These are phyloP conservation scores for Macquaria ambigua DNA, from an alignment of 2,113 vertebrate genomes.

Conservation along the genomic window DNA sequence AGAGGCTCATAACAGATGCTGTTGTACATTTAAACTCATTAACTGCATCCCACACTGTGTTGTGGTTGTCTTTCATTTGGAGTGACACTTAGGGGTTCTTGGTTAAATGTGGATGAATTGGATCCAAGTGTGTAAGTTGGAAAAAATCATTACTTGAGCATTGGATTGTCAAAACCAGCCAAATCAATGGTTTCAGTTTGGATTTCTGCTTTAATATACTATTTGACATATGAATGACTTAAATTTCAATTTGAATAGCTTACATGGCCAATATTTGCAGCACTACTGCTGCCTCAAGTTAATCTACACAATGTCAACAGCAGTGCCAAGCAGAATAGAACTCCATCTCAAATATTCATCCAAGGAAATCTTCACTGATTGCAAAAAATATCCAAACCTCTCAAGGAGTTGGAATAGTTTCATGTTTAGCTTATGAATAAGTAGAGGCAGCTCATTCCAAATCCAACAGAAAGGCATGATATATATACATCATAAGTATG, in stretches of 20 bases:
- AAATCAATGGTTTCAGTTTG: slow-evolving; percentile 39
- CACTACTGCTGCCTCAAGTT: slow-evolving; percentile 17
- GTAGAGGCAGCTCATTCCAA: slow-evolving; percentile 53
- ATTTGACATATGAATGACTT: slow-evolving; percentile 41
- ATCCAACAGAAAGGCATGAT: slow-evolving; percentile 50
- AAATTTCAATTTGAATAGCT: slow-evolving; percentile 44
- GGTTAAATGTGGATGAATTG: slow-evolving; percentile 44
- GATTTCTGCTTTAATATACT: slow-evolving; percentile 25
- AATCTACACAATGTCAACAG: slow-evolving; percentile 39
- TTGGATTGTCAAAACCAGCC: slow-evolving; percentile 14
- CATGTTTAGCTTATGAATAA: slow-evolving; percentile 62
- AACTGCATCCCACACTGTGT: slow-evolving; percentile 51
- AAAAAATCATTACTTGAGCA: slow-evolving; percentile 8
- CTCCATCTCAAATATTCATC: slow-evolving; percentile 41
- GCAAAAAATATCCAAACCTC: slow-evolving; percentile 38
- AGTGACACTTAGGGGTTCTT: slow-evolving; percentile 39
- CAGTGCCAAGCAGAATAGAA: slow-evolving; percentile 34
- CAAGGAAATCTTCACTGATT: slow-evolving; percentile 63
- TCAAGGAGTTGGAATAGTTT: slow-evolving; percentile 53
- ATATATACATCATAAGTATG: slow-evolving; percentile 59
- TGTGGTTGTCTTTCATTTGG: slow-evolving; percentile 63
- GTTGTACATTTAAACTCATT: slow-evolving; percentile 73
- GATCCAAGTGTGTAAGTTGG: slow-evolving; percentile 37
- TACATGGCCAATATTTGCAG: slow-evolving; percentile 39
- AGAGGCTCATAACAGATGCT: slow-evolving; percentile 66